Evolutionary conservation across 2,888 invertebrate species (phyloP).

Genomic region (Heliconius charithonia): DNA sequence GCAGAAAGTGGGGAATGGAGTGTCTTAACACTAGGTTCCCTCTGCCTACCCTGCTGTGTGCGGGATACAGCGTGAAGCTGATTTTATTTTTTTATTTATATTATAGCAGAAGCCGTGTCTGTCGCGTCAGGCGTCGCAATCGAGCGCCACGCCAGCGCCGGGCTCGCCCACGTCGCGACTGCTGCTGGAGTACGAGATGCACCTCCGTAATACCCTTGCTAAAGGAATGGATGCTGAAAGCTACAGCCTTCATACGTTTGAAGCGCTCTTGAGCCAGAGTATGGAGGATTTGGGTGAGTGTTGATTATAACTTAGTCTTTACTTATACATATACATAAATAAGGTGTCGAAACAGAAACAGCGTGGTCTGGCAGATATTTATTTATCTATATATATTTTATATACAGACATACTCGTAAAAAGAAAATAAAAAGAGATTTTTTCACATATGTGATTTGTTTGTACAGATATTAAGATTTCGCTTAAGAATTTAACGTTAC

Average conservation of each 20-base stretch:
- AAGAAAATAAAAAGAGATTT: not conserved
- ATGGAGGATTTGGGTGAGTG: conserved; percentile 95
- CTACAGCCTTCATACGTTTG: conserved; percentile 96
- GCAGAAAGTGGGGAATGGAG: too few species aligned
- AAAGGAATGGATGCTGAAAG: conserved; percentile 98
- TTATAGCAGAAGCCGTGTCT: conserved; percentile 73
- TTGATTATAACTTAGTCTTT: not conserved
- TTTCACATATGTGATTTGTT: not conserved
- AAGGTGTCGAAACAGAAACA: not conserved
- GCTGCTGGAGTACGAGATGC: conserved; percentile 96
- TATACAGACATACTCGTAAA: not conserved
- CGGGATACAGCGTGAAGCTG: too few species aligned
- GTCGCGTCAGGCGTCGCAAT: conserved; percentile 82
- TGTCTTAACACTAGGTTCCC: too few species aligned
- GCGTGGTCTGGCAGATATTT: not conserved
- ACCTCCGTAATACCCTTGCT: conserved; percentile 94
- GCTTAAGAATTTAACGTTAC: not conserved
- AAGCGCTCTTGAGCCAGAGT: conserved; percentile 95
- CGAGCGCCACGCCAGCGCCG: conserved; percentile 89
- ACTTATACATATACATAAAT: not conserved
- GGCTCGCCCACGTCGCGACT: conserved; percentile 93
- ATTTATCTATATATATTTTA: too few species aligned
- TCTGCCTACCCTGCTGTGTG: too few species aligned
- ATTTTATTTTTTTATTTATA: too few species aligned
- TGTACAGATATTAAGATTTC: not conserved